Conservation (phyloP, 2,888 invertebrate genomes). For the Pemphredon lugubris region DNA sequence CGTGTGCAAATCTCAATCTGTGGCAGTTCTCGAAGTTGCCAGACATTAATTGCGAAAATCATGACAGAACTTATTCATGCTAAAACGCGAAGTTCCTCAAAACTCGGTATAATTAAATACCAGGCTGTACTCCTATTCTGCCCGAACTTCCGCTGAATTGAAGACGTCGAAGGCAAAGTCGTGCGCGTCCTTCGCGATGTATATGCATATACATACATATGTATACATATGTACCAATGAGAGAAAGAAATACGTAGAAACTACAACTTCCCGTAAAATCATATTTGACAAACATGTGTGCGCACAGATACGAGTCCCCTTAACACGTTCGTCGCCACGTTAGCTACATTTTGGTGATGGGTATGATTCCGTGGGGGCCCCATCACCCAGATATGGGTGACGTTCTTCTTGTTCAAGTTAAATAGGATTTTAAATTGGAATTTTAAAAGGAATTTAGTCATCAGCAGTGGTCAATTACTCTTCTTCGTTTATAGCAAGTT, state of each 20-base stretch:
- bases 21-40: conserved; percentile 9
- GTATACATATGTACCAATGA: neutral
- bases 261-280: too few relatives aligned
- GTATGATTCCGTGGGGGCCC: too few relatives aligned
- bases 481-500: conserved; percentile 43
- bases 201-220: neutral
- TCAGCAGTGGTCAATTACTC: conserved; percentile 30
- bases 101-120: conserved; percentile 57
- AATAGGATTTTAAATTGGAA: too few relatives aligned
- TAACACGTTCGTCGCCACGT: too few relatives aligned
- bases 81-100: conserved; percentile 51
- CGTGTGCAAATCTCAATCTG: too few relatives aligned
- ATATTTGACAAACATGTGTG: too few relatives aligned
- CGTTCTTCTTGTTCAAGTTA: too few relatives aligned
- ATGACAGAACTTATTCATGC: conserved; percentile 23
- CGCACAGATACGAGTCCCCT: too few relatives aligned
- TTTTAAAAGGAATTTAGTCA: too few relatives aligned
- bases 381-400: too few relatives aligned
- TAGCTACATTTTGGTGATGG: too few relatives aligned
- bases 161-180: conserved; percentile 5
- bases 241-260: too few relatives aligned
- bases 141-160: conserved; percentile 12
- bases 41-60: conserved; percentile 57
- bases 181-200: neutral
- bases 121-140: conserved; percentile 26